Conservation (phyloP, 2,888 invertebrate species). For the Amblyteles armatorius region DNA sequence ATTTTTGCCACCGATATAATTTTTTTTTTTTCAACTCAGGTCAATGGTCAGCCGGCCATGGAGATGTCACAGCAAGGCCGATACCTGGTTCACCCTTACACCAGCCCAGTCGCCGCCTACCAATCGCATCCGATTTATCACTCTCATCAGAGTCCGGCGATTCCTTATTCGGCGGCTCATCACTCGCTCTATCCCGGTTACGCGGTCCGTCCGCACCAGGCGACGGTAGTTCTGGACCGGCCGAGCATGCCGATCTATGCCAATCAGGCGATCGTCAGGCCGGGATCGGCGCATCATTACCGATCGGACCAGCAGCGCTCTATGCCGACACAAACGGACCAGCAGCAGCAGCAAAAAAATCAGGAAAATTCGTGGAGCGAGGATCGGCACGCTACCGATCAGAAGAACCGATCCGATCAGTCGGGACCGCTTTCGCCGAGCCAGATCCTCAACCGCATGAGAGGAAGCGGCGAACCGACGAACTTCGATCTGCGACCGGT, state of each 20-base stretch:
- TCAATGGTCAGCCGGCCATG: neutral
- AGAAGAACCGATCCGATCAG: neutral
- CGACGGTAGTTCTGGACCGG: neutral
- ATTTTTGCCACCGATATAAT: too few species aligned
- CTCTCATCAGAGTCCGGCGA: neutral
- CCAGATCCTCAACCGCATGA: conserved; percentile 53
- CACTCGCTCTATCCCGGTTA: neutral
- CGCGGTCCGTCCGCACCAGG: neutral
- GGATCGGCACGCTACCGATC: neutral
- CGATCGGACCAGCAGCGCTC: neutral
- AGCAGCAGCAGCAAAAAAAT: conserved; percentile 5
- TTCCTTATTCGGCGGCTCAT: neutral
- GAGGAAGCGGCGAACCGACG: neutral
- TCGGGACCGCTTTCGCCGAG: neutral
- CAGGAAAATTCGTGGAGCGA: conserved; percentile 8
- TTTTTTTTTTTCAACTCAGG: neutral
- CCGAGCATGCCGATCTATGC: too few species aligned
- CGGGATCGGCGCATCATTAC: neutral
- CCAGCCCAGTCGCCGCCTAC: neutral
- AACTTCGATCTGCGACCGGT: neutral
- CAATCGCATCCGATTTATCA: neutral
- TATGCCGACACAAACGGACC: neutral
- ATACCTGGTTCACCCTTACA: neutral
- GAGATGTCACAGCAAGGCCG: neutral
- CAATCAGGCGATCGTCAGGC: neutral